phyloP scores from a whole-genome alignment of 2,797 vertebrate genomes.

The Mareca strepera region DNA sequence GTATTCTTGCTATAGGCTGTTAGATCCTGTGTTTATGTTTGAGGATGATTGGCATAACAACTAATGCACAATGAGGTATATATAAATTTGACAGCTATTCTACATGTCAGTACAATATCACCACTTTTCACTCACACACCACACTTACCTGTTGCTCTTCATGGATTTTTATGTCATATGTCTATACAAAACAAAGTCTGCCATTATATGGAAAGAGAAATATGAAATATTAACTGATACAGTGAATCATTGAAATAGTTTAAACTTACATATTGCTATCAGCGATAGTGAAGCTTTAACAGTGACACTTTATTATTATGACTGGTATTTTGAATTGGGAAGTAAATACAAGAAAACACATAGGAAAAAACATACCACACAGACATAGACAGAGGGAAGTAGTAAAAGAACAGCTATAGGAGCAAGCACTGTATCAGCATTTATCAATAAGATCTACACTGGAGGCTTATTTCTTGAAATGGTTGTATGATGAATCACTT shows the following conservation, averaged over 20 bases:
- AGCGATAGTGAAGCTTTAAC: not conserved
- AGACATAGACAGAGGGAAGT: not conserved
- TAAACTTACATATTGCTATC: not conserved
- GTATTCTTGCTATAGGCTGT: not conserved
- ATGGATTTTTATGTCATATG: not conserved
- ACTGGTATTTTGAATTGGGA: not conserved
- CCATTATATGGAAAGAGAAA: not conserved
- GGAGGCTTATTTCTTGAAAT: not conserved
- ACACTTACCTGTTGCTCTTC: not conserved
- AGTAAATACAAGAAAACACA: not conserved
- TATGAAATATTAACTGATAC: not conserved
- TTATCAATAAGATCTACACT: not conserved
- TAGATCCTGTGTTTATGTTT: not conserved
- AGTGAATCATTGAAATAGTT: not conserved
- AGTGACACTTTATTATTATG: not conserved
- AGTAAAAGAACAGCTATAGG: not conserved
- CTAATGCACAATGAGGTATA: not conserved
- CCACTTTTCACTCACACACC: not conserved
- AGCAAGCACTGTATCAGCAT: not conserved
- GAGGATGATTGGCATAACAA: not conserved
- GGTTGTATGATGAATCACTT: not conserved
- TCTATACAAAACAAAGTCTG: not conserved
- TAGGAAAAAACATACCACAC: fast-evolving
- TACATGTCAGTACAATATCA: not conserved
- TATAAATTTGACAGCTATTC: not conserved